Percentiles rank a stretch among this genome's conserved stretches.
Evolutionary conservation across 2,113 vertebrate species (phyloP).

Genomic region (Rhombomys opimus): DNA sequence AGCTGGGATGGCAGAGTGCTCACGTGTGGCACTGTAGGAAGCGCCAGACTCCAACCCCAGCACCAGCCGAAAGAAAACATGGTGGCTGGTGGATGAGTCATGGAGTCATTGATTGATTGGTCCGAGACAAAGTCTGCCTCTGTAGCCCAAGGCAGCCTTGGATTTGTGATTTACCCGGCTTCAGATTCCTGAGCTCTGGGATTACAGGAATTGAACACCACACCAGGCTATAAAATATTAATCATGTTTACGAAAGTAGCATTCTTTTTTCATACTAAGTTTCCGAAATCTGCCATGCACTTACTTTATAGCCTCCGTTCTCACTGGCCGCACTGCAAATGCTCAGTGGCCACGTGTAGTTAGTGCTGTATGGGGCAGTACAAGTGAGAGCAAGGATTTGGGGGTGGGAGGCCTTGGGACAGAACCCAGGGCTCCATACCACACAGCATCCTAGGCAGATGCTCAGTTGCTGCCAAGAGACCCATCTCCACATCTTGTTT

Average conservation of each 20-base stretch:
- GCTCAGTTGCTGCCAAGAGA: not conserved
- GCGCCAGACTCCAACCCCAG: not conserved
- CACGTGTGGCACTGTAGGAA: not conserved
- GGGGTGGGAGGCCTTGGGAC: not conserved
- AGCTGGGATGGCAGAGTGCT: not conserved
- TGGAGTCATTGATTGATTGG: not conserved
- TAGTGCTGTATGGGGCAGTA: not conserved
- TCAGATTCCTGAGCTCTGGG: not conserved
- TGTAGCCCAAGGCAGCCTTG: not conserved
- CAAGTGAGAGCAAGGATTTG: not conserved
- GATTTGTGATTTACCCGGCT: not conserved
- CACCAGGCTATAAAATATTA: not conserved
- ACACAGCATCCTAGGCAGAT: no score
- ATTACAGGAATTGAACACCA: not conserved
- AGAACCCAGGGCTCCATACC: no score
- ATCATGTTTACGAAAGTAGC: not conserved
- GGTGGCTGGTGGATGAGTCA: not conserved
- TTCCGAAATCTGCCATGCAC: not conserved
- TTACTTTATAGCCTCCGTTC: conserved; percentile 35
- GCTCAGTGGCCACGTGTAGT: not conserved
- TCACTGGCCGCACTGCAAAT: not conserved
- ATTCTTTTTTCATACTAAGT: not conserved
- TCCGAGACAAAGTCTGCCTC: not conserved
- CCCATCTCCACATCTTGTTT: no score
- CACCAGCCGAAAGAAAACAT: not conserved